Conservation (phyloP, 2,888 invertebrate species). For the Bombylius major region DNA sequence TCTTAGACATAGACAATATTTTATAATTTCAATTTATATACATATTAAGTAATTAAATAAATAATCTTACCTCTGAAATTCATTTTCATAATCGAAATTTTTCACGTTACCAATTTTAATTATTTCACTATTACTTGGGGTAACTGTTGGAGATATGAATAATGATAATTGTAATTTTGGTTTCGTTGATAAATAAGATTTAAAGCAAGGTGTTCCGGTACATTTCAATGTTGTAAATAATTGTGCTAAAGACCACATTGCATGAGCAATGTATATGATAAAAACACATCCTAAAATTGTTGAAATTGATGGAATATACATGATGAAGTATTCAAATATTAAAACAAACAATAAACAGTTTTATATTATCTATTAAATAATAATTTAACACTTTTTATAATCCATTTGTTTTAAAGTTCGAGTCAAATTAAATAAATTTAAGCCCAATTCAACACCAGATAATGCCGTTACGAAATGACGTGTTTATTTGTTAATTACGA, state of each 20-base stretch:
- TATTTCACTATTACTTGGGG: slow-evolving; percentile 45
- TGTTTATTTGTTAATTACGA: too few relatives aligned
- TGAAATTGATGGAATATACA: slow-evolving; percentile 44
- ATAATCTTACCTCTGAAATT: slow-evolving; percentile 39
- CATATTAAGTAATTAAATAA: not conserved
- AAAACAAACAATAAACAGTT: too few relatives aligned
- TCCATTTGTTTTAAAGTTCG: too few relatives aligned
- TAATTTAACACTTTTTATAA: too few relatives aligned
- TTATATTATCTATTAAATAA: too few relatives aligned
- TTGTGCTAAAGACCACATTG: slow-evolving; percentile 61
- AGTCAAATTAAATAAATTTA: too few relatives aligned
- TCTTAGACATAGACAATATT: too few relatives aligned
- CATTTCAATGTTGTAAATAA: slow-evolving; percentile 62
- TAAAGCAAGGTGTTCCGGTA: slow-evolving; percentile 44
- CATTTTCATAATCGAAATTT: slow-evolving; percentile 52
- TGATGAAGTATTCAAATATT: slow-evolving; percentile 26
- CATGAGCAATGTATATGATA: slow-evolving; percentile 54
- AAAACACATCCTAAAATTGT: slow-evolving; percentile 51
- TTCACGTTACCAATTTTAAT: slow-evolving; percentile 46
- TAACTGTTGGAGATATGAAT: slow-evolving; percentile 50
- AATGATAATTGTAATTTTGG: slow-evolving; percentile 58
- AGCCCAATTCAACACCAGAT: too few relatives aligned
- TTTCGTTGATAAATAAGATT: slow-evolving; percentile 52
- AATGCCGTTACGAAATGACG: too few relatives aligned
- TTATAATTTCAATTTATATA: too few relatives aligned